Evolutionary conservation across 2,888 invertebrate species (phyloP).

Genomic region (Andrena hattorfiana): DNA sequence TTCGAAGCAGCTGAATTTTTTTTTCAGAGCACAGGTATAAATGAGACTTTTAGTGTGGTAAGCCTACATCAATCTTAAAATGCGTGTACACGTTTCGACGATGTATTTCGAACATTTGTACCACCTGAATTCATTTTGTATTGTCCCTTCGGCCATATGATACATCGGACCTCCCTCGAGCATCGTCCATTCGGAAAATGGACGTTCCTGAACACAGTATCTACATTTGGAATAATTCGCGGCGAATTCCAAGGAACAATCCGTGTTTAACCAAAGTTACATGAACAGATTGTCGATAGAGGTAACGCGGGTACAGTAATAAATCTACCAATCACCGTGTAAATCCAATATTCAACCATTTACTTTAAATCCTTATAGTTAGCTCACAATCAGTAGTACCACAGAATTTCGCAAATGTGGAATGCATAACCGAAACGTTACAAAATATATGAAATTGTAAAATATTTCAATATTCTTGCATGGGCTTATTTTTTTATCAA

Average conservation of each 20-base stretch:
- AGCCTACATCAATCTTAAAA: not conserved
- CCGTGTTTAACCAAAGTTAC: not conserved
- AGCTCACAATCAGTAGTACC: too few relatives aligned
- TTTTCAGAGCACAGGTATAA: not conserved
- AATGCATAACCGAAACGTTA: too few relatives aligned
- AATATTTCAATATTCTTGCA: too few relatives aligned
- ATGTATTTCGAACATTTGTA: conserved; percentile 4
- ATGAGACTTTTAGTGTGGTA: not conserved
- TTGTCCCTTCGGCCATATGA: conserved; percentile 27
- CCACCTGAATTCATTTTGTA: conserved; percentile 30
- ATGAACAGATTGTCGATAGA: not conserved
- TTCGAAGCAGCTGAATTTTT: not conserved
- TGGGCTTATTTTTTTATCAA: too few relatives aligned
- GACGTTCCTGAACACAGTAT: conserved; percentile 15
- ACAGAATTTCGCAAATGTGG: too few relatives aligned
- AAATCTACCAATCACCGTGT: too few relatives aligned
- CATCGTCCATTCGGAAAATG: conserved; percentile 34
- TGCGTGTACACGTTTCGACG: not conserved
- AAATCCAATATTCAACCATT: too few relatives aligned
- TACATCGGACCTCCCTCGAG: conserved; percentile 23
- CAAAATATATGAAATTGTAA: too few relatives aligned
- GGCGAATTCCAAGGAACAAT: conserved; percentile 12
- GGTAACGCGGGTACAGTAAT: too few relatives aligned
- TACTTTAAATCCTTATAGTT: too few relatives aligned
- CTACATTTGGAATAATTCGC: not conserved